phyloP scores from a whole-genome alignment of 2,888 invertebrate genomes.

The Melieria omissa region DNA sequence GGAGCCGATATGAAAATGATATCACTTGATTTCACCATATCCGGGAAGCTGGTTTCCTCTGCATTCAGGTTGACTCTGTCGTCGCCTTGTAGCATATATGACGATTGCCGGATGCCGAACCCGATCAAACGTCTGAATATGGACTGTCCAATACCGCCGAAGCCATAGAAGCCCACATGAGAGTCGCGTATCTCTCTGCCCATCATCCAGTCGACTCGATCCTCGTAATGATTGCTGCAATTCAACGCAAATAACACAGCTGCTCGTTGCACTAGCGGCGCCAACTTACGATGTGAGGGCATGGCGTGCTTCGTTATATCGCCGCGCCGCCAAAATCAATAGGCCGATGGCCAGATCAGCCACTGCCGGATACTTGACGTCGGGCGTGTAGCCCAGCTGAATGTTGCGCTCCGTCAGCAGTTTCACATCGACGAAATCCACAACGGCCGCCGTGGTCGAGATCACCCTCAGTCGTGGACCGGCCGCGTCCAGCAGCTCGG shows the following conservation, averaged over 20 bases:
- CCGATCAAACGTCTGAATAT: constrained; percentile 78
- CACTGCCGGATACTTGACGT: constrained; percentile 79
- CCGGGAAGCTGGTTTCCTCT: constrained; percentile 73
- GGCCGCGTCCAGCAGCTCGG: constrained; percentile 60
- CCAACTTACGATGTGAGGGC: constrained; percentile 69
- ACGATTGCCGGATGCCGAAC: constrained; percentile 77
- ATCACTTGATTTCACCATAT: constrained; percentile 76
- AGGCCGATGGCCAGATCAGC: constrained; percentile 86
- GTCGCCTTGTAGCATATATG: constrained; percentile 78
- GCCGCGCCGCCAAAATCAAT: constrained; percentile 78
- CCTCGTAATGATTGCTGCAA: constrained; percentile 73
- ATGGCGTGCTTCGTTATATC: constrained; percentile 79
- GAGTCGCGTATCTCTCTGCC: constrained; percentile 82
- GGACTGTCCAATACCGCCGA: constrained; percentile 82
- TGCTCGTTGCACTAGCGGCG: not conserved
- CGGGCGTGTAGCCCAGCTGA: constrained; percentile 83
- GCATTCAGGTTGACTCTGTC: constrained; percentile 69
- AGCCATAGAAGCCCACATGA: constrained; percentile 84
- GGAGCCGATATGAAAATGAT: constrained; percentile 77
- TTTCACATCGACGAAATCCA: constrained; percentile 81
- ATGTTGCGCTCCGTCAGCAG: constrained; percentile 79
- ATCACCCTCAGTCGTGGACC: constrained; percentile 79
- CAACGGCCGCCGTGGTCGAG: constrained; percentile 87
- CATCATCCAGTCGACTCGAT: constrained; percentile 79
- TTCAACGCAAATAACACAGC: not conserved